Evolutionary conservation across 2,797 vertebrate species (phyloP).

Genomic region (Pangasius macronema): DNA sequence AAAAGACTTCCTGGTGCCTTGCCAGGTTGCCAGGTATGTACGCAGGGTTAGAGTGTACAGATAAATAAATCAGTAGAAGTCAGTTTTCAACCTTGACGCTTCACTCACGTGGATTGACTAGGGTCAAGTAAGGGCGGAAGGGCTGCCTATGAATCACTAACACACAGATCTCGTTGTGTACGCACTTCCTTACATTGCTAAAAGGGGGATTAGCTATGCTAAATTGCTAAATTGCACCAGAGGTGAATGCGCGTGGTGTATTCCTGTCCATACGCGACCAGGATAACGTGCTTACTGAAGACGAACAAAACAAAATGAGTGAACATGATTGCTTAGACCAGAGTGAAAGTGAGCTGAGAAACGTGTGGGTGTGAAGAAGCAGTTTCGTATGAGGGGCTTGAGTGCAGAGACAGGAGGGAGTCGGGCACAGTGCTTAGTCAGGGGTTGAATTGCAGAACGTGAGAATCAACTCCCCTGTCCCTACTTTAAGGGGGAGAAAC

Average conservation of each 20-base stretch:
- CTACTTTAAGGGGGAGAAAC: constrained; percentile 3
- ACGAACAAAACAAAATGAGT: not conserved
- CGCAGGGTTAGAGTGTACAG: not conserved
- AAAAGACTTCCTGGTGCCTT: not conserved
- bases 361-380: not conserved
- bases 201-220: not conserved
- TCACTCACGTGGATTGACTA: not conserved
- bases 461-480: constrained; percentile 22
- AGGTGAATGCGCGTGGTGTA: not conserved
- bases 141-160: not conserved
- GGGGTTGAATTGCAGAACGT: not conserved
- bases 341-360: not conserved
- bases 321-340: not conserved
- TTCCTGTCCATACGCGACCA: not conserved
- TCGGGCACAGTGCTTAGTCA: constrained; percentile 15
- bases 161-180: not conserved
- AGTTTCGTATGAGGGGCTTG: constrained; percentile 1
- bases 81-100: not conserved
- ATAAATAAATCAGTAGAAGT: not conserved
- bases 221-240: not conserved
- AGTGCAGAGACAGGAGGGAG: constrained; percentile 36
- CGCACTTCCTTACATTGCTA: not conserved
- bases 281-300: not conserved
- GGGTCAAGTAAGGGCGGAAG: not conserved
- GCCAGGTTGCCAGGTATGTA: not conserved